A percentile compares a stretch with the other conserved stretches of the same genome.
Conservation (phyloP, 2,888 invertebrate species). For the Halictus quadricinctus region DNA sequence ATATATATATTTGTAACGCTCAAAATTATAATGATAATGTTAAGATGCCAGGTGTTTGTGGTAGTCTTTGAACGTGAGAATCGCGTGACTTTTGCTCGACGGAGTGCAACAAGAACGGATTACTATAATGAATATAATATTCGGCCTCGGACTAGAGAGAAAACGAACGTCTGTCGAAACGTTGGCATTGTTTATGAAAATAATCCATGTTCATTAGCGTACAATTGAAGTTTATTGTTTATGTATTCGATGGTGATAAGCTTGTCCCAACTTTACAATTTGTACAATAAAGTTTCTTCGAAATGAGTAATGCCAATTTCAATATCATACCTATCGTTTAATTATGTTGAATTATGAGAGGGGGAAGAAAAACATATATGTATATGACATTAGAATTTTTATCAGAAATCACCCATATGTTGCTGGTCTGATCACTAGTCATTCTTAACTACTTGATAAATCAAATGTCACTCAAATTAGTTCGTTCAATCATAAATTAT, state of each 20-base stretch:
- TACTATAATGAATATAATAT: conserved; percentile 6
- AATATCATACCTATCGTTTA: background rate
- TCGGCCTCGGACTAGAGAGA: conserved; percentile 8
- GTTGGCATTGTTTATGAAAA: conserved; percentile 44
- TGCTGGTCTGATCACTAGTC: background rate
- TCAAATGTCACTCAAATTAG: no score
- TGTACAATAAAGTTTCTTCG: conserved; percentile 63
- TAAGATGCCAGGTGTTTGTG: background rate
- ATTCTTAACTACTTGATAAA: no score
- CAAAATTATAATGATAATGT: conserved; percentile 20
- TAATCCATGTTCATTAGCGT: conserved; percentile 54
- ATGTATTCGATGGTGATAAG: conserved; percentile 54
- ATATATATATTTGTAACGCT: conserved; percentile 34
- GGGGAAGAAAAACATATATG: background rate
- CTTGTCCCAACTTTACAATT: conserved; percentile 61
- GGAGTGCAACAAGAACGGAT: background rate
- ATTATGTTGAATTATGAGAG: background rate
- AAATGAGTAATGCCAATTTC: conserved; percentile 19
- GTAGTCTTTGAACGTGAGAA: background rate
- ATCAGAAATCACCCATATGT: background rate
- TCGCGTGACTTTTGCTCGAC: background rate
- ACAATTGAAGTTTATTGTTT: conserved; percentile 55
- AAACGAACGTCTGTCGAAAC: conserved; percentile 15
- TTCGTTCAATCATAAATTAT: no score
- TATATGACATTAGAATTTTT: background rate